These are phyloP conservation scores for Thecophora atra DNA, from an alignment of 2,888 invertebrate species.

Conservation along the genomic window DNA sequence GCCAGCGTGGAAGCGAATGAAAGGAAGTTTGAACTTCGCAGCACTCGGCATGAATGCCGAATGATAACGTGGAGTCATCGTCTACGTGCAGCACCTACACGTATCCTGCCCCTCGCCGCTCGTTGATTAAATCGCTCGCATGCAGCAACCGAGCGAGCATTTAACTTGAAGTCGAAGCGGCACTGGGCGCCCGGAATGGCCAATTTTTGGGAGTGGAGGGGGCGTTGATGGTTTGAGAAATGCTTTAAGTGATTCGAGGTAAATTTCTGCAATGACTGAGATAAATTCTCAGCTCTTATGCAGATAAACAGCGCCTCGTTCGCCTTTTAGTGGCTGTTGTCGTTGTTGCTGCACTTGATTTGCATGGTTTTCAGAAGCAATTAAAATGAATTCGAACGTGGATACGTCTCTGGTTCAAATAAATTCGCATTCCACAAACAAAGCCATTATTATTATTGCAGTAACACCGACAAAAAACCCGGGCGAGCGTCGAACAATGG, in stretches of 20 bases:
- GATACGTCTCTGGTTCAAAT: too few species aligned
- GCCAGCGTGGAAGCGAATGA: background rate
- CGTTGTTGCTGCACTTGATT: slow-evolving; percentile 20
- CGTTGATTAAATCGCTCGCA: slow-evolving; percentile 15
- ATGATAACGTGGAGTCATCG: background rate
- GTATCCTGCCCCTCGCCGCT: background rate
- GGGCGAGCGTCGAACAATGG: too few species aligned
- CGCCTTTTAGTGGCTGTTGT: background rate
- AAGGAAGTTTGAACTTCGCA: background rate
- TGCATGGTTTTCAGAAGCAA: slow-evolving; percentile 4
- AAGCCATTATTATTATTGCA: too few species aligned
- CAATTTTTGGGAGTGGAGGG: too few species aligned
- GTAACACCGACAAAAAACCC: too few species aligned
- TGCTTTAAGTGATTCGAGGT: slow-evolving; percentile 12
- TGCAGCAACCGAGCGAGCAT: slow-evolving; percentile 3
- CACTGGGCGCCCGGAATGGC: background rate
- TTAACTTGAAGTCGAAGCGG: background rate
- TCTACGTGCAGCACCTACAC: background rate
- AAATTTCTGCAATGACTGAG: background rate
- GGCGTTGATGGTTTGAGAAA: background rate
- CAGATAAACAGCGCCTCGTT: slow-evolving; percentile 3
- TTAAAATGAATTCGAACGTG: background rate
- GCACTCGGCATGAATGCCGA: slow-evolving; percentile 3
- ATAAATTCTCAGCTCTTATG: background rate
- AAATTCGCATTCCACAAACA: background rate